A percentile compares a stretch with the other conserved stretches of the same genome.
Evolutionary conservation across 37 sponge, comb jelly and placozoan genomes (phyloP).

Genomic region (Chondrilla cf. caribensis): DNA sequence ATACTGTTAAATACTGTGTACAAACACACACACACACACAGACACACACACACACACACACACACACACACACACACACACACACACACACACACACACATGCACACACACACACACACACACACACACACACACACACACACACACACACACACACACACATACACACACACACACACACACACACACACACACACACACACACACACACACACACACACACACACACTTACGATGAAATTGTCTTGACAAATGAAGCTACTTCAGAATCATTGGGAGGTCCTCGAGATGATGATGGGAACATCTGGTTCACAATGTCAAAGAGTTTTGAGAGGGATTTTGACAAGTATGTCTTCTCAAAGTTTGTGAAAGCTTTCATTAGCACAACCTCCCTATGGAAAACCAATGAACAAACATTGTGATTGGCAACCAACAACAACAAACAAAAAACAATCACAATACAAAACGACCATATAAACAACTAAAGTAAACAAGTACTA

Average conservation of each 20-base stretch:
- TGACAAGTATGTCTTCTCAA: conserved; percentile 87
- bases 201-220: not conserved
- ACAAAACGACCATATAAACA: no score
- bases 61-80: not conserved
- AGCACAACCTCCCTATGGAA: conserved; percentile 45
- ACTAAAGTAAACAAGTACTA: no score
- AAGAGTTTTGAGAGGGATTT: conserved; percentile 77
- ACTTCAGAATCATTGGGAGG: conserved; percentile 72
- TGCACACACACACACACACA: no score
- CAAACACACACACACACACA: no score
- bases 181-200: not conserved
- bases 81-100: no score
- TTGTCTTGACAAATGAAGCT: conserved; percentile 37
- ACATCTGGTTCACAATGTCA: conserved; percentile 80
- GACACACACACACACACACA: not conserved
- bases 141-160: not conserved
- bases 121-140: not conserved
- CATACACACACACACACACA: conserved; percentile 14
- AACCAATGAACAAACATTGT: not conserved
- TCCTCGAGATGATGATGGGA: conserved; percentile 41
- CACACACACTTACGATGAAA: conserved; percentile 12
- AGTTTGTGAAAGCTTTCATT: conserved; percentile 68
- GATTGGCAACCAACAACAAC: not conserved
- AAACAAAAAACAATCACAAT: not conserved
- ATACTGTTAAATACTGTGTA: not conserved